phyloP scores from a whole-genome alignment of 2,888 invertebrate genomes.

The Oxytorus armatus region DNA sequence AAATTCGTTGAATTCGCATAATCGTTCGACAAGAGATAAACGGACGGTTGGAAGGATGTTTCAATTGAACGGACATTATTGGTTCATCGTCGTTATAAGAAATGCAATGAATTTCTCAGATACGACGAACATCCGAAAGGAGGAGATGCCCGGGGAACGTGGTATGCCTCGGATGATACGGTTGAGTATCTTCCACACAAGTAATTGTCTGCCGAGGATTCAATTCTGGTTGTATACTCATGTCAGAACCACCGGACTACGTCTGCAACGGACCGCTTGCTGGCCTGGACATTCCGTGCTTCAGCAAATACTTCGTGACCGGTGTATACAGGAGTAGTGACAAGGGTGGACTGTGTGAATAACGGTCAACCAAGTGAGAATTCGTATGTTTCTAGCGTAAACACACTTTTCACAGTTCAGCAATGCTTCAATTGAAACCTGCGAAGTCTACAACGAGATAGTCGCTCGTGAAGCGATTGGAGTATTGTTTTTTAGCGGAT shows the following conservation, averaged over 20 bases:
- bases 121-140: constrained; percentile 1
- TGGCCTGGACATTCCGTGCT: constrained; percentile 44
- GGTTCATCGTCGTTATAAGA: not conserved
- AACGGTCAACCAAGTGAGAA: no score
- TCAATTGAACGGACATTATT: no score
- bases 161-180: constrained; percentile 29
- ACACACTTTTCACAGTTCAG: no score
- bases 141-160: constrained; percentile 2
- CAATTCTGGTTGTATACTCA: not conserved
- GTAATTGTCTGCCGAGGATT: not conserved
- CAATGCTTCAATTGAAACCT: no score
- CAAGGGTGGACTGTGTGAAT: no score
- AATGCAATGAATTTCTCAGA: not conserved
- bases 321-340: no score
- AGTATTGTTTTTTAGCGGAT: no score
- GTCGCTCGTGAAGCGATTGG: no score
- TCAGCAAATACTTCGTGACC: constrained; percentile 30
- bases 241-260: constrained; percentile 40
- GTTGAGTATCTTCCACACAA: constrained; percentile 27
- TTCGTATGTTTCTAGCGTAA: no score
- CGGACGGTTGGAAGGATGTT: no score
- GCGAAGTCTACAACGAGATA: no score
- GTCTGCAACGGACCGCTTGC: constrained; percentile 21
- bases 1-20: not conserved
- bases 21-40: not conserved